These are phyloP conservation scores for Apodemia duryi DNA, from an alignment of 2,888 invertebrate genomes.

Conservation along the genomic window DNA sequence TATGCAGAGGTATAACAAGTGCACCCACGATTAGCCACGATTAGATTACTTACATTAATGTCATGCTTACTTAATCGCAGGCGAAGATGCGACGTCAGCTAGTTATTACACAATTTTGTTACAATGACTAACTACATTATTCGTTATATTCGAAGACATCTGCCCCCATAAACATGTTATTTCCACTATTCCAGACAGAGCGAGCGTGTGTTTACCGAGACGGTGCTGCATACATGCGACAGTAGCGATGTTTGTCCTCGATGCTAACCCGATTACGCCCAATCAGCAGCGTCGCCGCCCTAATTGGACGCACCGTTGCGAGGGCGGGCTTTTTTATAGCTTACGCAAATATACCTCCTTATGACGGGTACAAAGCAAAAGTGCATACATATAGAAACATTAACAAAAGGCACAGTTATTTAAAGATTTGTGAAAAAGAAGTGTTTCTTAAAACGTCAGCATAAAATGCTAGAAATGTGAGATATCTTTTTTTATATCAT, in stretches of 20 bases:
- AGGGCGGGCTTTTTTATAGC: slow-evolving; percentile 74
- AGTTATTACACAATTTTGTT: too few species aligned
- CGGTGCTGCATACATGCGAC: slow-evolving; percentile 29
- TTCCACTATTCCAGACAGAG: slow-evolving; percentile 4
- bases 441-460: neutral
- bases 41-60: too few species aligned
- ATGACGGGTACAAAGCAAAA: neutral
- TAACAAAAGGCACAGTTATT: neutral
- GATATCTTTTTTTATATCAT: too few species aligned
- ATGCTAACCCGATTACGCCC: slow-evolving; percentile 76
- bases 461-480: too few species aligned
- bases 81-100: too few species aligned
- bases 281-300: slow-evolving; percentile 74
- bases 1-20: too few species aligned
- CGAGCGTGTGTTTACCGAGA: slow-evolving; percentile 16
- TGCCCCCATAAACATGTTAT: neutral
- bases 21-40: too few species aligned
- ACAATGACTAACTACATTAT: neutral
- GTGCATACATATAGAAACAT: neutral
- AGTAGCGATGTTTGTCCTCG: slow-evolving; percentile 56
- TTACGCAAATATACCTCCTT: slow-evolving; percentile 58
- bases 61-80: too few species aligned
- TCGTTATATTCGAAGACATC: neutral
- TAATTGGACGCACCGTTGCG: slow-evolving; percentile 70
- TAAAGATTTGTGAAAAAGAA: neutral